Percentiles rank a stretch among this genome's conserved stretches.
These are phyloP conservation scores for Corticium candelabrum DNA, from an alignment of 37 sponge, comb jelly and placozoan species.

Conservation along the genomic window DNA sequence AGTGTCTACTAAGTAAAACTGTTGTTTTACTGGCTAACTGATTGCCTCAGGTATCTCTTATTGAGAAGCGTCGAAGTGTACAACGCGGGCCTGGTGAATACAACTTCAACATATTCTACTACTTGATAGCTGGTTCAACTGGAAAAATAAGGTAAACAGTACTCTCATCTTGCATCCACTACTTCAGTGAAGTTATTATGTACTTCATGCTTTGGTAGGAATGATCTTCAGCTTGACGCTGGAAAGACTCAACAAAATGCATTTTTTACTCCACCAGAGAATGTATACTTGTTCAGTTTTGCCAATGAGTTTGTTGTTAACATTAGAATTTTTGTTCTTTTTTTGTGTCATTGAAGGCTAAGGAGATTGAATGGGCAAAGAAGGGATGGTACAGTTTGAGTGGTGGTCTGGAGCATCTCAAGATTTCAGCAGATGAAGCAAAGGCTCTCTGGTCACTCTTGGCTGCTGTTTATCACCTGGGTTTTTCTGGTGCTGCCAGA, in stretches of 20 bases:
- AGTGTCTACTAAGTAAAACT: neutral
- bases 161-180: neutral
- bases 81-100: conserved; percentile 62
- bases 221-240: neutral
- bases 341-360: conserved; percentile 17
- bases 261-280: no score
- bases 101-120: conserved; percentile 90
- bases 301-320: no score
- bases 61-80: conserved; percentile 84
- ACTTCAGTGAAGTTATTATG: no score
- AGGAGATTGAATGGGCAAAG: conserved; percentile 53
- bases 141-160: conserved; percentile 39
- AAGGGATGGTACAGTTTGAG: conserved; percentile 73
- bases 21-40: no score
- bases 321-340: no score
- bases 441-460: conserved; percentile 88
- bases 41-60: conserved; percentile 58
- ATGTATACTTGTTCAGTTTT: neutral
- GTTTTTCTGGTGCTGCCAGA: conserved; percentile 74
- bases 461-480: conserved; percentile 94
- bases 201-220: neutral
- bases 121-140: conserved; percentile 79
- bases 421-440: conserved; percentile 72
- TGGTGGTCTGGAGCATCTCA: conserved; percentile 62
- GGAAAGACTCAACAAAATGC: no score